These are phyloP conservation scores for Euura saliciscinereae DNA, from an alignment of 1,140 invertebrate species.

Conservation along the genomic window DNA sequence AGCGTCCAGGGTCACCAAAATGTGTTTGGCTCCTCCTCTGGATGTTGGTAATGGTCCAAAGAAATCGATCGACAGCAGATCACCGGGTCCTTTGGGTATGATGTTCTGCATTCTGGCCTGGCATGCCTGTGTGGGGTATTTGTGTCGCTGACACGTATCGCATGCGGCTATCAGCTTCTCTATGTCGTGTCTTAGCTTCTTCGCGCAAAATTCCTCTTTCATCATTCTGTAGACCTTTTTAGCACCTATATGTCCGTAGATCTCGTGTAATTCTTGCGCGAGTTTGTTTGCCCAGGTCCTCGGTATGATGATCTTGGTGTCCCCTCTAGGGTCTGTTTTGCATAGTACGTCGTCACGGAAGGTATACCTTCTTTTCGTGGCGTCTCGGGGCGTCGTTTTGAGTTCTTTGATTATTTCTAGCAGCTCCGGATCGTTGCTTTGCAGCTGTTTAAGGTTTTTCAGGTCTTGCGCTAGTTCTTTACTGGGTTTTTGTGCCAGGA, in stretches of 20 bases:
- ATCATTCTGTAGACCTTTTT: constrained; percentile 36
- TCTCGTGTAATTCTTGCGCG: constrained; percentile 28
- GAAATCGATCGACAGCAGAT: constrained; percentile 40
- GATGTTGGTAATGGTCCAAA: constrained; percentile 38
- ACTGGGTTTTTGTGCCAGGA: no score
- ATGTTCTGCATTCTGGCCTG: constrained; percentile 21
- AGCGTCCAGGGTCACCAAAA: no score
- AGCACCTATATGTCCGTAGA: constrained; percentile 40
- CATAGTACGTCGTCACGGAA: no score
- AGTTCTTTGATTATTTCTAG: no score
- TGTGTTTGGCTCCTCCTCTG: constrained; percentile 24
- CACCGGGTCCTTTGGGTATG: constrained; percentile 25
- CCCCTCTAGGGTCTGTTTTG: no score
- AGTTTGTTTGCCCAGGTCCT: no score
- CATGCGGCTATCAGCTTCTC: constrained; percentile 27
- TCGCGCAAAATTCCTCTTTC: constrained; percentile 32
- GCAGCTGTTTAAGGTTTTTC: no score
- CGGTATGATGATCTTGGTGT: no score
- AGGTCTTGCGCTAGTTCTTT: no score
- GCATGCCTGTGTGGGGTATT: constrained; percentile 9
- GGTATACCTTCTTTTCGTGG: no score
- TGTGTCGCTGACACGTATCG: constrained; percentile 31
- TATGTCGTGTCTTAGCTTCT: constrained; percentile 25
- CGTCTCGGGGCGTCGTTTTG: no score
- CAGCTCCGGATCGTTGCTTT: no score